These are phyloP conservation scores for Plagodis dolabraria DNA, from an alignment of 2,888 invertebrate genomes.

Conservation along the genomic window DNA sequence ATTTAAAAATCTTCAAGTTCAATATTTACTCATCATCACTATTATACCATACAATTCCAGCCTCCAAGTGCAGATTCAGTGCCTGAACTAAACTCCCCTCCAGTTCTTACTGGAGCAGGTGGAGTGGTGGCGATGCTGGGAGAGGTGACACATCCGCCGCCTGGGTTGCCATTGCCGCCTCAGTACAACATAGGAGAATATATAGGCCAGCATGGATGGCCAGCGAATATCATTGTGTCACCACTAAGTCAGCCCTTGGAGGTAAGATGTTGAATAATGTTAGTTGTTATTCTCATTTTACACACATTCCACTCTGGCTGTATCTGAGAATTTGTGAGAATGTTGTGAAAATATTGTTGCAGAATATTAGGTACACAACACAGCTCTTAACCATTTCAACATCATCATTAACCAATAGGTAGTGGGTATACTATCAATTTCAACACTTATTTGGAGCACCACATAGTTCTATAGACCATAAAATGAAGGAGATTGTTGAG, in stretches of 20 bases:
- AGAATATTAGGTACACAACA: no score
- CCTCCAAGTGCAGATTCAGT: conserved; percentile 66
- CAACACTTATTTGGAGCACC: no score
- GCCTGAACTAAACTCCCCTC: conserved; percentile 69
- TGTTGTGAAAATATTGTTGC: no score
- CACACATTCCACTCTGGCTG: neutral
- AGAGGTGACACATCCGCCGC: conserved; percentile 76
- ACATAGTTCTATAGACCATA: no score
- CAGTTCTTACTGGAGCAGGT: conserved; percentile 62
- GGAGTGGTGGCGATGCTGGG: conserved; percentile 68
- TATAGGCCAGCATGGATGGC: conserved; percentile 76
- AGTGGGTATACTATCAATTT: no score
- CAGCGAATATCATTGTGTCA: conserved; percentile 75
- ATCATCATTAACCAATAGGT: no score
- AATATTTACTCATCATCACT: neutral
- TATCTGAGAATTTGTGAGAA: no score
- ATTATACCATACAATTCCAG: conserved; percentile 52
- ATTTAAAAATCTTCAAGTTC: neutral
- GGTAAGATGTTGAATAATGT: conserved; percentile 54
- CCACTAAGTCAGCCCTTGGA: conserved; percentile 77
- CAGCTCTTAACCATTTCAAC: no score
- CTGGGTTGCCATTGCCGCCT: conserved; percentile 71
- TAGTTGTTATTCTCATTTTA: neutral
- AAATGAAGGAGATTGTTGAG: no score
- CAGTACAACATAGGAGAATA: conserved; percentile 79